Evolutionary conservation across 2,797 vertebrate genomes (phyloP).

Genomic region (Ceryle rudis): DNA sequence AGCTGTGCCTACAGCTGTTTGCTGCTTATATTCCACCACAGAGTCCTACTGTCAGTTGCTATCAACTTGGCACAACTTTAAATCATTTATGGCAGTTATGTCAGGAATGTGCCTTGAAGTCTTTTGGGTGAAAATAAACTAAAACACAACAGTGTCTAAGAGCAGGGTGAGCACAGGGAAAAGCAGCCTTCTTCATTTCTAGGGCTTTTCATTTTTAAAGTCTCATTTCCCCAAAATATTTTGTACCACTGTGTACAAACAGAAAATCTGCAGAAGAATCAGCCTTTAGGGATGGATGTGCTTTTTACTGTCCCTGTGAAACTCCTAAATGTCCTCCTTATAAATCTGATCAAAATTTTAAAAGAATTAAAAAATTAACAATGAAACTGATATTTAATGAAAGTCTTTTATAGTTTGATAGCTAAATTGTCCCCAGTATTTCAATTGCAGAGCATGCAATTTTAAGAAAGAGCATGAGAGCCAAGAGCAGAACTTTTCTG

Average conservation of each 20-base stretch:
- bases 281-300: accelerated
- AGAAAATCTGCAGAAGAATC: neutral
- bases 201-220: neutral
- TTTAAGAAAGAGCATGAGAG: neutral
- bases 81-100: neutral
- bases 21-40: neutral
- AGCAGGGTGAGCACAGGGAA: neutral
- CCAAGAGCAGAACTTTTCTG: neutral
- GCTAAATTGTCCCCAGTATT: neutral
- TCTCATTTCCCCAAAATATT: neutral
- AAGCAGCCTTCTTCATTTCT: neutral
- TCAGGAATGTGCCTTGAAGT: neutral
- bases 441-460: neutral
- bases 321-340: neutral
- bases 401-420: neutral
- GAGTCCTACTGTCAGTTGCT: neutral
- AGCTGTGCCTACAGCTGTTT: neutral
- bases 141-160: neutral
- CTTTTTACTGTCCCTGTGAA: neutral
- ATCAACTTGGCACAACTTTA: neutral
- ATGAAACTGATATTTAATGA: neutral
- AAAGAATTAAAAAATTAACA: neutral
- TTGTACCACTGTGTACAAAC: neutral
- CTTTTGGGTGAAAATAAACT: neutral
- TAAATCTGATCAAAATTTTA: neutral